Conservation (phyloP, 2,113 vertebrate genomes). For the Macquaria australasica region DNA sequence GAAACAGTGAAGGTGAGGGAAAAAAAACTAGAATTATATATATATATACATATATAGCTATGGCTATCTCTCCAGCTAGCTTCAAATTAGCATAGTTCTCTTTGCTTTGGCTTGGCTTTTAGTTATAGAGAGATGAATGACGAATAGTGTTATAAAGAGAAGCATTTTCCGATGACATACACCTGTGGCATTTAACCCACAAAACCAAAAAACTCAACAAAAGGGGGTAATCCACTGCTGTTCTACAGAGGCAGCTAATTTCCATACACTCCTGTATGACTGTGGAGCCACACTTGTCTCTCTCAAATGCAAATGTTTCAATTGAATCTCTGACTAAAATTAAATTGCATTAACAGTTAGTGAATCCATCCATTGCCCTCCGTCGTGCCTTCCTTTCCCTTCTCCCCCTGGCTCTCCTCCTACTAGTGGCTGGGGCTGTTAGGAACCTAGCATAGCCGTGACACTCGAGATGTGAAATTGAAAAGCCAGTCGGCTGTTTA, state of each 20-base stretch:
- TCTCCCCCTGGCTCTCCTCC: slow-evolving; percentile 1
- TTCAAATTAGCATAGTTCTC: too few relatives aligned
- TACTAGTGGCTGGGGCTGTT: slow-evolving; percentile 22
- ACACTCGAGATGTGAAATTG: slow-evolving; percentile 80
- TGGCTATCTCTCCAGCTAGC: too few relatives aligned
- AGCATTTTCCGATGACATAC: background rate
- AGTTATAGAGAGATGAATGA: too few relatives aligned
- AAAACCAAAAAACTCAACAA: background rate
- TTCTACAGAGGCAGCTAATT: slow-evolving; percentile 40
- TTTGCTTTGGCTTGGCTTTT: too few relatives aligned
- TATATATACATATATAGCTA: too few relatives aligned
- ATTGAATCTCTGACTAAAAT: slow-evolving; percentile 42
- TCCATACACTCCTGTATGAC: background rate
- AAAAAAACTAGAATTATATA: too few relatives aligned
- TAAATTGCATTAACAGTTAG: slow-evolving; percentile 29
- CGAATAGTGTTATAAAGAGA: background rate
- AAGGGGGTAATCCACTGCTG: background rate
- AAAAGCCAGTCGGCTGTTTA: slow-evolving; percentile 84
- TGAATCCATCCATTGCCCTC: slow-evolving; percentile 29
- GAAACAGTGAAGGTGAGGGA: too few relatives aligned
- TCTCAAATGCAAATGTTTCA: slow-evolving; percentile 48
- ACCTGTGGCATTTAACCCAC: background rate
- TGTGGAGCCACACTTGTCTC: slow-evolving; percentile 18
- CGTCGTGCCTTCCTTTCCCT: background rate
- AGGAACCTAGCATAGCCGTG: slow-evolving; percentile 44